Base-by-base conservation (phyloP, 2,797 vertebrate species). In the Myotis myotis region DNA sequence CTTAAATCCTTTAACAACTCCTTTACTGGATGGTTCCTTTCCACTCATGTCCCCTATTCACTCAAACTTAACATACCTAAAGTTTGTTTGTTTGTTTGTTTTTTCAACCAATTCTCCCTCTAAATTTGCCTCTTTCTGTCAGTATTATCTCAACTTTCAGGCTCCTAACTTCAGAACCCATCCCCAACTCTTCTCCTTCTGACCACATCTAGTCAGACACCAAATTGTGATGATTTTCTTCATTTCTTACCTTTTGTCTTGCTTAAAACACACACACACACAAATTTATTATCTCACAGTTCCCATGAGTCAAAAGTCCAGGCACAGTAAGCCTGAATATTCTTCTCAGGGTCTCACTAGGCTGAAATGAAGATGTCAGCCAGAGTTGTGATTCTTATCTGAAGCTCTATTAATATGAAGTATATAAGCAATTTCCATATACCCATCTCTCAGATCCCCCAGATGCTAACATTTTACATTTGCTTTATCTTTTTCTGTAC, bases 401-500 rank as follows among this genome's bases (percentile, higher is more conserved):
- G 47, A 93, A 96, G 16, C 7, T 83, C n/a, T 47, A 79, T 38
- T 62, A 87, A 28, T 80, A 79, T 33, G 79, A 91, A 87, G 25
- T 60, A 47, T 49, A 66, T 16, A 76, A 90, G 60, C 19, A 64
- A 64, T 64, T 17, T n/a, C 62, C 62, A 64, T n/a, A 70, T 82
- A 78, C 6, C 13, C 6, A 71, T 93, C 57, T 95, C 2, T 92
- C 30, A 33, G n/a, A 93, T 66, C 91, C 10, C 5, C 41, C 17
- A 79, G 81, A 72, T 88, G 41, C 66, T 85, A 92, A 87, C 41
- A 51, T 88, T 95, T 89, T 87, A 20, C 33, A 17, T 72, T 78
- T 87, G 17, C 6, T 87, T 92, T 49, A 76, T 36, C 25, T 15
- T 90, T 86, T 60, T 79, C 30, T 76, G 7, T 47, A 68, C 12